Conservation (phyloP, 37 sponge, comb jelly and placozoan species). For the Amphimedon queenslandica region DNA sequence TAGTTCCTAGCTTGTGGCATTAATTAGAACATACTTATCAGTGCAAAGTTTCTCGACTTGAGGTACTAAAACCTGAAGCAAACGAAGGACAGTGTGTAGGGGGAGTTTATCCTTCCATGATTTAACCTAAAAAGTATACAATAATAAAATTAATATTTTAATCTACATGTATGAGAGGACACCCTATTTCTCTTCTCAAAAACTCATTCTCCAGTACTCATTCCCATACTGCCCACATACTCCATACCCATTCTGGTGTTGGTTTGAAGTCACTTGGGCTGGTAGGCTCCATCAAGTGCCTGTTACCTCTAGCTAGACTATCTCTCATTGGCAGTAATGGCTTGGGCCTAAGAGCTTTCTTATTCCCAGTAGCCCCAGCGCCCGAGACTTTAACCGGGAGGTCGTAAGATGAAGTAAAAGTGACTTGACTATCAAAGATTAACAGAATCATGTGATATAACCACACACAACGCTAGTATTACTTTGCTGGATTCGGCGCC, state of each 20-base stretch:
- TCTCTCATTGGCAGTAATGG: conserved; percentile 43
- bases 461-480: background rate
- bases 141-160: no score
- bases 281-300: conserved; percentile 53
- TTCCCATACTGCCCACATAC: conserved; percentile 11
- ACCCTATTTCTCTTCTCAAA: background rate
- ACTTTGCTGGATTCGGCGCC: conserved; percentile 3
- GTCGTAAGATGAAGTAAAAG: background rate
- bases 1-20: background rate
- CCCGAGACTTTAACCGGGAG: background rate
- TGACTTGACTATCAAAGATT: background rate
- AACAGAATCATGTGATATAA: background rate
- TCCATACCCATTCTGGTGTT: conserved; percentile 85
- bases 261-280: conserved; percentile 68
- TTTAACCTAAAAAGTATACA: conserved; percentile 19
- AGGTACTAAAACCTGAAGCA: conserved; percentile 92
- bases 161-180: no score
- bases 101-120: conserved; percentile 87
- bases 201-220: background rate
- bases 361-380: conserved; percentile 4
- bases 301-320: conserved; percentile 44
- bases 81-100: conserved; percentile 81
- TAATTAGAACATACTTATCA: conserved; percentile 72
- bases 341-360: background rate
- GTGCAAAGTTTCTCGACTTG: conserved; percentile 97